Percentiles rank a stretch among this genome's conserved stretches.
phyloP scores from a whole-genome alignment of 1,140 invertebrate genomes.

The Drosophila tsacasi region DNA sequence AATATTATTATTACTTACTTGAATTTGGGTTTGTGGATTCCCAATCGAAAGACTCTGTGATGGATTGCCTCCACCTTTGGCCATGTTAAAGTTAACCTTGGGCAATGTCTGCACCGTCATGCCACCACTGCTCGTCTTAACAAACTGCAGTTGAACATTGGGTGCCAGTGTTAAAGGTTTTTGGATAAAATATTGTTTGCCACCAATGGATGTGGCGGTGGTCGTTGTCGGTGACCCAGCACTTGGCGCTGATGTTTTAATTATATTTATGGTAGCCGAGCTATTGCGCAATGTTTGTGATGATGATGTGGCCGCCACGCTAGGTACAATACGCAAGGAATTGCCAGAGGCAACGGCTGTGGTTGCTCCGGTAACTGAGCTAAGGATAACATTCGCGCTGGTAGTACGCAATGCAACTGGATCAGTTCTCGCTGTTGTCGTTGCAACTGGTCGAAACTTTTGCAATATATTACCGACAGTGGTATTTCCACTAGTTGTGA shows the following conservation, averaged over 20 bases:
- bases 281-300: constrained; percentile 59
- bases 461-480: constrained; percentile 44
- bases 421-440: constrained; percentile 19
- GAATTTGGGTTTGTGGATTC: constrained; percentile 80
- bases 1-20: constrained; percentile 32
- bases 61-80: constrained; percentile 60
- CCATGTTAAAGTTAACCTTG: constrained; percentile 78
- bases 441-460: constrained; percentile 60
- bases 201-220: constrained; percentile 64
- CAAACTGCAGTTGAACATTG: constrained; percentile 82
- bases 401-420: constrained; percentile 51
- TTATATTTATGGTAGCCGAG: constrained; percentile 48
- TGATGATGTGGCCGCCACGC: constrained; percentile 22
- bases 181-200: constrained; percentile 82
- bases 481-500: constrained; percentile 1
- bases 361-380: constrained; percentile 22
- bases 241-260: constrained; percentile 57
- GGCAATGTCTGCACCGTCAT: constrained; percentile 78
- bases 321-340: constrained; percentile 60
- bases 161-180: constrained; percentile 74
- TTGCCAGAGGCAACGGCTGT: constrained; percentile 21
- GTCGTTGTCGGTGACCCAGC: constrained; percentile 7
- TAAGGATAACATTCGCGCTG: constrained; percentile 54
- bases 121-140: constrained; percentile 79
- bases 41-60: constrained; percentile 38